Base-by-base conservation (phyloP, 2,113 vertebrate species). In the Percopsis transmontana region DNA sequence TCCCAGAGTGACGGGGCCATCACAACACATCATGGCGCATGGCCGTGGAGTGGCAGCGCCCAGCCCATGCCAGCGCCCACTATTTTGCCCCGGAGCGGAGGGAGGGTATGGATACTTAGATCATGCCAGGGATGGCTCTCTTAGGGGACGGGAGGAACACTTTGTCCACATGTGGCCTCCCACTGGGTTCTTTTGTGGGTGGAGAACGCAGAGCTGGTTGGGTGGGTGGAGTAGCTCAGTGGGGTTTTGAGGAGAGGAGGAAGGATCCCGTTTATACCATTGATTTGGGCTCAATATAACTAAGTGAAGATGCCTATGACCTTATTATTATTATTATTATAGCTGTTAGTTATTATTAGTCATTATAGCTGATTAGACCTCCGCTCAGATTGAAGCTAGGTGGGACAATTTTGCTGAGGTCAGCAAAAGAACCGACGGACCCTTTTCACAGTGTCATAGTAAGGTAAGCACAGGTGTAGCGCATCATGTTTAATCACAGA, bases 11-110 rank as follows among this genome's bases (percentile, higher is more conserved):
- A 88, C 57, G 58, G 81, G 64, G 18, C 81, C 81, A 85, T 90
- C 89, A 88, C 23, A 88, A 85, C 80, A 83, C 73, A 88, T 89
- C 85, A 83, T 11, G 20, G 80, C 68, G 81, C 80, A 15, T 70
- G 47, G 57, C 39, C 67, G 72, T 27, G 75, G 85, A 88, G 77
- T 85, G 87, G 85, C 86, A 79, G 85, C 83, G 64, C 76, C 78
- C 81, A 74, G 77, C 76, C 18, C 56, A 64, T 61, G 42, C 40
- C 20, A 12, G 42, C 62, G 65, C 61, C 66, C 65, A 58, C 41
- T 12, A 50, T 13, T 2, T 48, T 8, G 63, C 76, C 81, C 57
- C 55, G 56, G 82, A 85, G 76, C 58, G 24, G 2, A 3, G 40
- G 69, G 68, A 79, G 16, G 48, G 68, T 59, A 60, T 8, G 27